Conservation (phyloP, 2,888 invertebrate species). For the Blastobasis adustella region DNA sequence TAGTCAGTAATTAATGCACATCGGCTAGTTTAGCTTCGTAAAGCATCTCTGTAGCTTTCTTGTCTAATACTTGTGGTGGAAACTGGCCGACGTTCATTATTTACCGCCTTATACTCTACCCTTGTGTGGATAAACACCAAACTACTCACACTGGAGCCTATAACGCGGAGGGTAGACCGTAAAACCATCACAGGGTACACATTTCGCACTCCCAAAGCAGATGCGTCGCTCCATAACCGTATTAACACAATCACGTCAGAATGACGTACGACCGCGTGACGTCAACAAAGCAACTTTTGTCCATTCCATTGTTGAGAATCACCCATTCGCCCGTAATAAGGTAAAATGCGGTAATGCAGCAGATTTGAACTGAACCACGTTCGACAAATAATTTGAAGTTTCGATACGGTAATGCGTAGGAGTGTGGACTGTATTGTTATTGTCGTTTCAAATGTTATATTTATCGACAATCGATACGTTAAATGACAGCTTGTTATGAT, state of each 20-base stretch:
- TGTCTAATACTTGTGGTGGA: too few relatives aligned
- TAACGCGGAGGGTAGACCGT: neutral
- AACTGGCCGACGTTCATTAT: too few relatives aligned
- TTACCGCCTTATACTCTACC: neutral
- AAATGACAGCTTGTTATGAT: too few relatives aligned
- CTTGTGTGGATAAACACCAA: neutral
- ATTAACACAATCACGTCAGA: slow-evolving; percentile 33
- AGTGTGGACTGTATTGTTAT: too few relatives aligned
- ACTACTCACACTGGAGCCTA: neutral
- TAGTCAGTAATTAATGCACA: too few relatives aligned
- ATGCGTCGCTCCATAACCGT: slow-evolving; percentile 24
- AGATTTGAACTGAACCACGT: slow-evolving; percentile 38
- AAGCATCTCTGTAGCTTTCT: too few relatives aligned
- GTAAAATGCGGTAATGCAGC: slow-evolving; percentile 39
- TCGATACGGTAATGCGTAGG: too few relatives aligned
- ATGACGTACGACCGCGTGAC: slow-evolving; percentile 50
- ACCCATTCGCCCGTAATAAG: slow-evolving; percentile 24
- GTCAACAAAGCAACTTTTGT: slow-evolving; percentile 38
- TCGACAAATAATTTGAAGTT: slow-evolving; percentile 26
- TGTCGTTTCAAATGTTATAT: too few relatives aligned
- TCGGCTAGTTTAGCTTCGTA: too few relatives aligned
- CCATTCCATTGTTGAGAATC: slow-evolving; percentile 23
- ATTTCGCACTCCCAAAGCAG: slow-evolving; percentile 19
- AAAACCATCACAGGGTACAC: slow-evolving; percentile 1
- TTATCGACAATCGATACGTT: too few relatives aligned